phyloP scores from a whole-genome alignment of 1,140 invertebrate species.

The Oncopodura yosiiana region DNA sequence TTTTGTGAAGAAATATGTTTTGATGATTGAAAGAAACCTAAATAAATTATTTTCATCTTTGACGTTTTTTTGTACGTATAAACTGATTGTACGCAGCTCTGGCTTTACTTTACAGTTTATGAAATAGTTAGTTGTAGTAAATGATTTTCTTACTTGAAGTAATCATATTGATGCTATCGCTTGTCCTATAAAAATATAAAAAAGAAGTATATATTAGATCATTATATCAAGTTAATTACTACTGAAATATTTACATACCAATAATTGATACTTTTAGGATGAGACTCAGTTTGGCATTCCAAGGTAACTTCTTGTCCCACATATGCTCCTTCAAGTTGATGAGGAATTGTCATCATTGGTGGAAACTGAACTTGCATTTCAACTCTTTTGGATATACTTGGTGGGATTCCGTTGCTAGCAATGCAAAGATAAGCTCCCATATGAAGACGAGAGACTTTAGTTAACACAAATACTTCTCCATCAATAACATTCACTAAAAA shows the following conservation, averaged over 20 bases:
- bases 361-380: conserved; percentile 79
- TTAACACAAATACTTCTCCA: conserved; percentile 65
- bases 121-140: neutral
- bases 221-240: no score
- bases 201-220: neutral
- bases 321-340: conserved; percentile 72
- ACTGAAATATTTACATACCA: no score
- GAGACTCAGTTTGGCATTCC: conserved; percentile 75
- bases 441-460: conserved; percentile 67
- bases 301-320: conserved; percentile 68
- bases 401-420: conserved; percentile 40
- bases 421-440: conserved; percentile 85
- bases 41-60: neutral
- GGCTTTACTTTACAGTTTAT: neutral
- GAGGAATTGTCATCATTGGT: conserved; percentile 76
- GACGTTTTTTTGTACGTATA: neutral
- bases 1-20: neutral
- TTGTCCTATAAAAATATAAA: conserved; percentile 36
- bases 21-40: no score
- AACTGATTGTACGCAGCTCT: neutral
- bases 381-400: conserved; percentile 67
- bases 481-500: conserved; percentile 67
- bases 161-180: conserved; percentile 73
- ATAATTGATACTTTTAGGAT: conserved; percentile 78
- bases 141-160: conserved; percentile 60